Percentiles rank a stretch among this genome's conserved stretches.
These are phyloP conservation scores for Hydropsyche betteni DNA, from an alignment of 2,888 invertebrate genomes.

Conservation along the genomic window DNA sequence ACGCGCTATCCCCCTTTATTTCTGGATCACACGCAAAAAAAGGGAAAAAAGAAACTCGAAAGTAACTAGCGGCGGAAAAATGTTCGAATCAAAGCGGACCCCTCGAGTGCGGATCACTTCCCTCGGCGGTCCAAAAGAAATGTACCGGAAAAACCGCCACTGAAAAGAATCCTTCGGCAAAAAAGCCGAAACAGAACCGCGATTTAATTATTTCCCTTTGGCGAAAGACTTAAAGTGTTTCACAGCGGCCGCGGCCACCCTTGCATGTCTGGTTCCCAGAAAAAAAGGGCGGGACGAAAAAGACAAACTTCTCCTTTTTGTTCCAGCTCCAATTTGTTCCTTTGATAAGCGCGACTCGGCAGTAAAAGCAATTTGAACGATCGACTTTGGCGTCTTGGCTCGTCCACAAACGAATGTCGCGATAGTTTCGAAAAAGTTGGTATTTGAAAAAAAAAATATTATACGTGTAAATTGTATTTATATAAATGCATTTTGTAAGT, in stretches of 20 bases:
- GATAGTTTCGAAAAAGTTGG: too few relatives aligned
- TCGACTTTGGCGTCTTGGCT: not conserved
- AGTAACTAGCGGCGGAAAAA: slow-evolving; percentile 19
- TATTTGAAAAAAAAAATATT: too few relatives aligned
- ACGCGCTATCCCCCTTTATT: too few relatives aligned
- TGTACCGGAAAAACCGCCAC: slow-evolving; percentile 1
- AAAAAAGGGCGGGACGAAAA: slow-evolving; percentile 17
- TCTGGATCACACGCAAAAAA: slow-evolving; percentile 14
- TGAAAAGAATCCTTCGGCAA: slow-evolving; percentile 32
- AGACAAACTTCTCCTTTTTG: slow-evolving; percentile 42
- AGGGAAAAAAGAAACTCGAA: slow-evolving; percentile 13
- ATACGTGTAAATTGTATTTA: too few relatives aligned
- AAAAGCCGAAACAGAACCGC: slow-evolving; percentile 36
- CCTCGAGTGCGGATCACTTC: too few relatives aligned
- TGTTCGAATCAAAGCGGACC: slow-evolving; percentile 13
- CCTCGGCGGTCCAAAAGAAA: slow-evolving; percentile 34
- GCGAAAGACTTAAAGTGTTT: slow-evolving; percentile 39
- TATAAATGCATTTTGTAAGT: too few relatives aligned
- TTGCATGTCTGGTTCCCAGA: too few relatives aligned
- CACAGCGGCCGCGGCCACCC: slow-evolving; percentile 38
- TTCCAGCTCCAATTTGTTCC: slow-evolving; percentile 50
- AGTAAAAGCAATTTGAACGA: slow-evolving; percentile 47
- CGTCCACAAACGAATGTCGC: too few relatives aligned
- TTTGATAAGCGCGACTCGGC: slow-evolving; percentile 50
- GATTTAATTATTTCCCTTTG: slow-evolving; percentile 47